Evolutionary conservation across 1,140 invertebrate genomes (phyloP).

Genomic region (Bactericera cockerelli): DNA sequence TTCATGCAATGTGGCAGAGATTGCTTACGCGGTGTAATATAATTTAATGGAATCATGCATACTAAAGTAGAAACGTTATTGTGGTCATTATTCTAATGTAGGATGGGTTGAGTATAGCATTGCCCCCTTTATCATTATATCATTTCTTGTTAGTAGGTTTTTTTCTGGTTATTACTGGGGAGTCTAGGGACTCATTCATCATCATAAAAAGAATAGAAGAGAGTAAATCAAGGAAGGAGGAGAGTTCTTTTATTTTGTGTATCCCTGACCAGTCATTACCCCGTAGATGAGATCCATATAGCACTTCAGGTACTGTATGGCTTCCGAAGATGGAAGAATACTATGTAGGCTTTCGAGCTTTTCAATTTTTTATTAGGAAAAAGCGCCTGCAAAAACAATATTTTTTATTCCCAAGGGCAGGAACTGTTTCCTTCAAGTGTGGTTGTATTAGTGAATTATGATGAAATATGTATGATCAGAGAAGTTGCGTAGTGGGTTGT

Average conservation of each 20-base stretch:
- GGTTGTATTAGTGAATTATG: neutral
- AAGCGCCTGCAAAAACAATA: neutral
- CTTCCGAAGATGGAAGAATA: neutral
- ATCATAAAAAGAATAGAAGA: neutral
- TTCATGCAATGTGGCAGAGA: no score
- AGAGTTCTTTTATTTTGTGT: neutral
- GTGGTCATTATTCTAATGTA: no score
- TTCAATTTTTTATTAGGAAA: constrained; percentile 8
- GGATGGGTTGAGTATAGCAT: no score
- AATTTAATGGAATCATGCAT: no score
- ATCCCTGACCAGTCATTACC: constrained; percentile 7
- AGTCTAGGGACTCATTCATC: neutral
- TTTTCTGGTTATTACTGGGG: no score
- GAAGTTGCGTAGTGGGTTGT: no score
- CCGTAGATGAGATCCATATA: neutral
- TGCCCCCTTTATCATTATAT: no score
- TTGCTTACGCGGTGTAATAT: no score
- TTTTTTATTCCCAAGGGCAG: neutral
- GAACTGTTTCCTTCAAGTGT: neutral
- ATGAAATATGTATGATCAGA: neutral
- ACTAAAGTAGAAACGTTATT: no score
- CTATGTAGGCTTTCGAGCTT: neutral
- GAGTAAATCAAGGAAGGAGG: neutral
- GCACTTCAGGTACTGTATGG: neutral
- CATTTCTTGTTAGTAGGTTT: no score